phyloP scores from a whole-genome alignment of 2,888 invertebrate genomes.

The Phyllotreta cruciferae region DNA sequence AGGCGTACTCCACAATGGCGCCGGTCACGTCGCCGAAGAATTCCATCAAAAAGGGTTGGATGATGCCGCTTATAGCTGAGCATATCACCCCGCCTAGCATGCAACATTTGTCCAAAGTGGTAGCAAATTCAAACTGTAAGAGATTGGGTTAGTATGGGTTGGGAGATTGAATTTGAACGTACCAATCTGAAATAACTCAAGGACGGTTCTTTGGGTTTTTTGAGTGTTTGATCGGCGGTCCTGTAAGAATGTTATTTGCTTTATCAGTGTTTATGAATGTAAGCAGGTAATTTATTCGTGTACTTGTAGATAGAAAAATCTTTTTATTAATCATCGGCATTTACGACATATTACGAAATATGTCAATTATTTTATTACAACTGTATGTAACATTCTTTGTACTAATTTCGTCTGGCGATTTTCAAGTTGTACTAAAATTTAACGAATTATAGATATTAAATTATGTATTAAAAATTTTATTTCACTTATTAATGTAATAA shows the following conservation, averaged over 20 bases:
- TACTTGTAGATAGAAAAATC: too few species aligned
- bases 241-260: too few species aligned
- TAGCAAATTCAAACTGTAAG: constrained; percentile 71
- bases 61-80: constrained; percentile 66
- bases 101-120: constrained; percentile 64
- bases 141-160: neutral
- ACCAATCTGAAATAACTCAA: constrained; percentile 7
- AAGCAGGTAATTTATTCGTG: neutral
- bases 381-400: too few species aligned
- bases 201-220: constrained; percentile 1
- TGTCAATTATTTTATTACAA: too few species aligned
- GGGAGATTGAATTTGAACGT: neutral
- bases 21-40: constrained; percentile 71
- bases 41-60: constrained; percentile 70
- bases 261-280: neutral
- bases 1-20: constrained; percentile 64
- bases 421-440: too few species aligned
- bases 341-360: too few species aligned
- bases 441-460: too few species aligned
- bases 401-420: too few species aligned
- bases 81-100: constrained; percentile 66
- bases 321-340: too few species aligned
- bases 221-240: neutral
- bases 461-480: too few species aligned
- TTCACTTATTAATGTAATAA: too few species aligned